Evolutionary conservation across 1,140 invertebrate species (phyloP).

Genomic region (Nilaparvata lugens): DNA sequence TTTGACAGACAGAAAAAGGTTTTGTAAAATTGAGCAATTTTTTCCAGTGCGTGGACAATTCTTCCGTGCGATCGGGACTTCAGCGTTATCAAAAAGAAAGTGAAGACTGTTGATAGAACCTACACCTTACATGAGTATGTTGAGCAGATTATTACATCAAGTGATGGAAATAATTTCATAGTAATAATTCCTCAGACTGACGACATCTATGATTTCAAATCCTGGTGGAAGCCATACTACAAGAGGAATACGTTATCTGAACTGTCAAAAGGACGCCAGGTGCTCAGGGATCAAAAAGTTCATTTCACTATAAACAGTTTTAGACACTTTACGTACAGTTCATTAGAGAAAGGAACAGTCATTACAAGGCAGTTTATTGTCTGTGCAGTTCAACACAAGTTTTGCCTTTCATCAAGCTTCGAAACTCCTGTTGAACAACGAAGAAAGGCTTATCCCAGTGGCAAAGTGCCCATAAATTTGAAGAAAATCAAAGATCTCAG

Average conservation of each 20-base stretch:
- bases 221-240: constrained; percentile 14
- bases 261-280: background rate
- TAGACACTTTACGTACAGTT: constrained; percentile 7
- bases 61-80: constrained; percentile 22
- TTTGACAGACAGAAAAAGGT: constrained; percentile 4
- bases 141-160: constrained; percentile 12
- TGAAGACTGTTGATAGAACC: constrained; percentile 9
- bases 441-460: constrained; percentile 6
- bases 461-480: constrained; percentile 10
- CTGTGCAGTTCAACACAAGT: constrained; percentile 6
- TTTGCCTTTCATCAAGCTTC: background rate
- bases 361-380: constrained; percentile 3
- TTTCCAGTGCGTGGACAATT: constrained; percentile 19
- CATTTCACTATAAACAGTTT: constrained; percentile 7
- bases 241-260: constrained; percentile 10
- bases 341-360: background rate
- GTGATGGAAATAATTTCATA: constrained; percentile 7
- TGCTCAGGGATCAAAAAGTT: constrained; percentile 5
- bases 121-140: constrained; percentile 10
- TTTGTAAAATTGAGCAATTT: constrained; percentile 16
- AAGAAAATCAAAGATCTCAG: no score
- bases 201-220: constrained; percentile 12
- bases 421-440: background rate
- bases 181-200: constrained; percentile 6
- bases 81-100: constrained; percentile 12